Base-by-base conservation (phyloP, 2,797 vertebrate genomes). In the Brachymystax lenok region DNA sequence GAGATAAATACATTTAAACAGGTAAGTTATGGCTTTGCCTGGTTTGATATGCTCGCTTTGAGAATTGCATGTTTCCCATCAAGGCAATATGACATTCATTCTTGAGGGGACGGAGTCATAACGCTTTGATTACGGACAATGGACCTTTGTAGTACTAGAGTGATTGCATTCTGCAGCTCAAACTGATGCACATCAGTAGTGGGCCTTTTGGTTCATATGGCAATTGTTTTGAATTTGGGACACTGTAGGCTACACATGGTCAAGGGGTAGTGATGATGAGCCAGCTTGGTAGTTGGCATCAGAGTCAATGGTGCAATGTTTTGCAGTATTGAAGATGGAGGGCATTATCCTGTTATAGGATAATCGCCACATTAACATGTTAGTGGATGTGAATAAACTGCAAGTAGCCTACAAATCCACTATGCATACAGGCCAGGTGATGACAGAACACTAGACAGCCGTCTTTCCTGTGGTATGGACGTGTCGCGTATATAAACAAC, bases 401-500 rank as follows among this genome's bases (percentile, higher is more conserved):
- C 12, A 21, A 46, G 24, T 10, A 14, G 51, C 12, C 16, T 8
- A 19, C 13, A 27, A 3, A 28, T 27, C 14, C 46, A 28, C 24
- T 27, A 28, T 72, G 17, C 70, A 52, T 19, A 8, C 16, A 33
- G n/a, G 19, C 12, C 68, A 69, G 17, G 16, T 30, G 4, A 4
- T 28, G 17, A 56, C 52, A 16, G 6, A 72, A 72, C 27, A 1
- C 14, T 30, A 72, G 51, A 19, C 16, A 56, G 1, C 3, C 59
- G 6, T 54, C 51, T 35, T 54, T 54, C 52, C 71, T 56, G 24
- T 54, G 71, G 27, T 56, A 30, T 63, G 56, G n/a, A 59, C 16
- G 10, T 24, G 59, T 63, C 24, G 21, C 59, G n/a, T 30, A 33
- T 17, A 56, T 28, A 82, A 77, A 91, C 73, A 92, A 91, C 80